These are phyloP conservation scores for Deilephila porcellus DNA, from an alignment of 2,888 invertebrate species.

Conservation along the genomic window DNA sequence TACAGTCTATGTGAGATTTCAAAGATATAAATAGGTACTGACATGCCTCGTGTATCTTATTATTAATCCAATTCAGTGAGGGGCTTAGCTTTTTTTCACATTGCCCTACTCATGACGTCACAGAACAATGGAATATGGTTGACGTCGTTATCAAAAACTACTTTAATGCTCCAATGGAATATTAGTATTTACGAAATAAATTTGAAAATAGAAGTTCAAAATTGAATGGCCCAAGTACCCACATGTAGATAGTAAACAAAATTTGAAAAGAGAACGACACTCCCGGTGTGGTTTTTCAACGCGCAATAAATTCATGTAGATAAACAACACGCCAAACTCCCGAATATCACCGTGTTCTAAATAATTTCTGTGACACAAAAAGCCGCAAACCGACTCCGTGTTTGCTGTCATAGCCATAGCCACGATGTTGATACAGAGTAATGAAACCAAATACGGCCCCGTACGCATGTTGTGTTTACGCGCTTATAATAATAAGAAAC, in stretches of 20 bases:
- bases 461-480: constrained; percentile 36
- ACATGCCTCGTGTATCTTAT: too few relatives aligned
- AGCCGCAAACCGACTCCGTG: constrained; percentile 39
- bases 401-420: constrained; percentile 42
- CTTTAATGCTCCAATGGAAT: too few relatives aligned
- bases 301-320: constrained; percentile 48
- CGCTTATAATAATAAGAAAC: constrained; percentile 34
- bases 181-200: too few relatives aligned
- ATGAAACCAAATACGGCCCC: constrained; percentile 59
- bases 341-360: constrained; percentile 58
- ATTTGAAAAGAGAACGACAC: neutral
- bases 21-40: too few relatives aligned
- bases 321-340: constrained; percentile 55
- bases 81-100: too few relatives aligned
- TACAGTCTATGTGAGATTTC: too few relatives aligned
- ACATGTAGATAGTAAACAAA: neutral
- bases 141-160: too few relatives aligned
- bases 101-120: too few relatives aligned
- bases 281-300: constrained; percentile 22
- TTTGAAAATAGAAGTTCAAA: neutral
- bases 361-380: constrained; percentile 49
- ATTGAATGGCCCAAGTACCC: neutral
- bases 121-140: too few relatives aligned
- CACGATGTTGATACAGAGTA: constrained; percentile 54
- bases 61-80: too few relatives aligned